phyloP scores from a whole-genome alignment of 2,888 invertebrate genomes.

The Asteroscopus sphinx region DNA sequence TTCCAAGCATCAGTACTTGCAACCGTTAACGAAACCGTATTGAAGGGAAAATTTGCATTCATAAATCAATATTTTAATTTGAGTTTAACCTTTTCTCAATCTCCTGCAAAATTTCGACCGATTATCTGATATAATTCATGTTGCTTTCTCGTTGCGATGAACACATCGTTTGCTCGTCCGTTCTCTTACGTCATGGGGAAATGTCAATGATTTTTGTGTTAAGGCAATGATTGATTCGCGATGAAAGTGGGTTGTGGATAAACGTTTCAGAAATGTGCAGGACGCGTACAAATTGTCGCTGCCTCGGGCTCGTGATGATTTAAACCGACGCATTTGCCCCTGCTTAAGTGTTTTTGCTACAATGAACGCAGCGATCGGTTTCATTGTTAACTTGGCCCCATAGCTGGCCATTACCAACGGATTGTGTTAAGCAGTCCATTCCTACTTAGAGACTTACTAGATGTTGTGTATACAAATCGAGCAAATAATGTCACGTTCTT shows the following conservation, averaged over 20 bases:
- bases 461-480: neutral
- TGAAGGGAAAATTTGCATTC: slow-evolving; percentile 74
- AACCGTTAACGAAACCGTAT: slow-evolving; percentile 57
- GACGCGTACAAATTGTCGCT: slow-evolving; percentile 64
- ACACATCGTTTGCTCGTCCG: slow-evolving; percentile 57
- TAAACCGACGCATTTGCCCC: slow-evolving; percentile 62
- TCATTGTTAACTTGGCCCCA: neutral
- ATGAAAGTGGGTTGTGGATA: slow-evolving; percentile 59
- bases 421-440: neutral
- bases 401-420: neutral
- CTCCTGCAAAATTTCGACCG: slow-evolving; percentile 66
- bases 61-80: slow-evolving; percentile 80
- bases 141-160: slow-evolving; percentile 61
- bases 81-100: slow-evolving; percentile 71
- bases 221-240: slow-evolving; percentile 67
- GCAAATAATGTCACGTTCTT: neutral
- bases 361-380: slow-evolving; percentile 10
- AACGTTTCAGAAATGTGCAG: slow-evolving; percentile 41
- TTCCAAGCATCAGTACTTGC: slow-evolving; percentile 39
- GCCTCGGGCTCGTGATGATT: slow-evolving; percentile 62
- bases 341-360: slow-evolving; percentile 55
- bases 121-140: slow-evolving; percentile 76
- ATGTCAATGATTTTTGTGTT: slow-evolving; percentile 73
- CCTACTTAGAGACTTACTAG: neutral
- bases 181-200: slow-evolving; percentile 59